A percentile compares a stretch with the other conserved stretches of the same genome.
Evolutionary conservation across 2,797 vertebrate genomes (phyloP).

Genomic region (Pangasius djambal): DNA sequence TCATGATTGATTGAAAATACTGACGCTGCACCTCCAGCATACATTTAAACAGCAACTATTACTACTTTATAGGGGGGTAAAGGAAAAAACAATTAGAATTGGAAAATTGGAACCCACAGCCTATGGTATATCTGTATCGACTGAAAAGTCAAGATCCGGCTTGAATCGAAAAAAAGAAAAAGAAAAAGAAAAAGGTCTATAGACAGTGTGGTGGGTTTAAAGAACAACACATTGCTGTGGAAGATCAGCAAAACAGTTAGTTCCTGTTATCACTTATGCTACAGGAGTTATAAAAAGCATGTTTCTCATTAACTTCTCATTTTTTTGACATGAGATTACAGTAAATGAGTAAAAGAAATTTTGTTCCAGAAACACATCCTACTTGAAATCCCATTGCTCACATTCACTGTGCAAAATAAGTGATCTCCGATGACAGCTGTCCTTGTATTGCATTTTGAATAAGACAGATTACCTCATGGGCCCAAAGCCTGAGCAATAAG

Average conservation of each 20-base stretch:
- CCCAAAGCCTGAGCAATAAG: neutral
- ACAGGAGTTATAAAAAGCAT: neutral
- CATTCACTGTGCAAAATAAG: neutral
- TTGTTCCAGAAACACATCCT: neutral
- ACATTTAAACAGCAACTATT: neutral
- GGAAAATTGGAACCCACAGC: neutral
- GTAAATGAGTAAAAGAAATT: neutral
- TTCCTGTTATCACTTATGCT: neutral
- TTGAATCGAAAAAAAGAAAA: neutral
- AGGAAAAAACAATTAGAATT: neutral
- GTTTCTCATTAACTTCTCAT: neutral
- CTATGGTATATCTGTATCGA: neutral
- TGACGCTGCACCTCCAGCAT: neutral
- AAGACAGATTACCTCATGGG: neutral
- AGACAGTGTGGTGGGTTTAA: neutral
- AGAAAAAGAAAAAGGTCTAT: neutral
- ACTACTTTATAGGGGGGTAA: neutral
- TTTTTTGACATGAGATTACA: neutral
- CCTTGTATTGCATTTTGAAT: neutral
- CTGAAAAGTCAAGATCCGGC: neutral
- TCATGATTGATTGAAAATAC: neutral
- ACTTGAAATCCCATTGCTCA: neutral
- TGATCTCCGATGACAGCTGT: neutral
- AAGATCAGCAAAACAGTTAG: neutral
- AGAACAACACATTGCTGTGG: neutral